These are phyloP conservation scores for Stratiolaelaps scimitus DNA, from an alignment of 1,140 invertebrate genomes.

Conservation along the genomic window DNA sequence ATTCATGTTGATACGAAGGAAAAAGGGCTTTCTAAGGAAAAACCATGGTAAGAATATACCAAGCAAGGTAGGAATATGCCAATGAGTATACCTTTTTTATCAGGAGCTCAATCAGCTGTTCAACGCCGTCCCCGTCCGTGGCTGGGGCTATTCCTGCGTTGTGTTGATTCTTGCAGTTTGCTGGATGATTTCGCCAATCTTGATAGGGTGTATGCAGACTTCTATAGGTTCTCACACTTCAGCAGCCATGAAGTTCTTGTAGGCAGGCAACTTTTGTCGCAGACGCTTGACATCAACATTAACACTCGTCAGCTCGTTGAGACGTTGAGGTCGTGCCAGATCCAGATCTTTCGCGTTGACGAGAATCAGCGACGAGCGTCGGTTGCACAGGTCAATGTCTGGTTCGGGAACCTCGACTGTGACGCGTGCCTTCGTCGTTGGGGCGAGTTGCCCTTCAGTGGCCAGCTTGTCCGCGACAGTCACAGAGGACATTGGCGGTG, in stretches of 20 bases:
- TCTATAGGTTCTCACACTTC: not conserved
- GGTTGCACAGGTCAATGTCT: conserved; percentile 21
- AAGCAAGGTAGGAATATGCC: too few species aligned
- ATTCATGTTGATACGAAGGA: too few species aligned
- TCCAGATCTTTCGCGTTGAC: conserved; percentile 20
- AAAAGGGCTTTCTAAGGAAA: too few species aligned
- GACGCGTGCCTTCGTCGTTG: not conserved
- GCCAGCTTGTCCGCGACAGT: too few species aligned
- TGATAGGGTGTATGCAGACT: too few species aligned
- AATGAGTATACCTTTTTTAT: too few species aligned
- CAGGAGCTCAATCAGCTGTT: too few species aligned
- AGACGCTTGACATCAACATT: conserved; percentile 4
- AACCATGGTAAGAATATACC: too few species aligned
- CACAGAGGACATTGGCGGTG: not conserved
- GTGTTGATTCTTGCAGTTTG: too few species aligned
- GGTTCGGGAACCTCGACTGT: conserved; percentile 8
- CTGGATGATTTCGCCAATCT: too few species aligned
- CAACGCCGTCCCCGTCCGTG: too few species aligned
- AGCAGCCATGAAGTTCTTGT: conserved; percentile 19
- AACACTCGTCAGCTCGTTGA: conserved; percentile 18
- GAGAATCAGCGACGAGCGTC: conserved; percentile 8
- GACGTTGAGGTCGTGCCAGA: not conserved
- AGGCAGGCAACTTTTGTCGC: conserved; percentile 2
- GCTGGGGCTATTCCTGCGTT: too few species aligned
- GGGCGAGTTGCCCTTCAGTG: not conserved